Percentiles rank a stretch among this genome's conserved stretches.
Conservation (phyloP, 2,888 invertebrate species). For the Poecilobothrus nobilitatus region DNA sequence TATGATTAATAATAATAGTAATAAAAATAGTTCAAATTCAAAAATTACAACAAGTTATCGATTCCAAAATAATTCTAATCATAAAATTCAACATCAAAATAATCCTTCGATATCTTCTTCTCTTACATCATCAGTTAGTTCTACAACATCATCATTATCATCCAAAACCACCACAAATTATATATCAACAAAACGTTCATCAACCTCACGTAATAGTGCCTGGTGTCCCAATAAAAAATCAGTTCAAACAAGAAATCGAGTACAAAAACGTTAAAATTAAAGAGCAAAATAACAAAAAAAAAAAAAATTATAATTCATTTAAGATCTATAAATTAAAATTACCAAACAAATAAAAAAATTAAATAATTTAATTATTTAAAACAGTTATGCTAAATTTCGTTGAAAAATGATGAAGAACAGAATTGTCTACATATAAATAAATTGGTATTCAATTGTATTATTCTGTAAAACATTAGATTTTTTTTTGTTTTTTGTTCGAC, state of each 20-base stretch:
- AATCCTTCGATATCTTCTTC: constrained; percentile 8
- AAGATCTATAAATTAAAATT: not conserved
- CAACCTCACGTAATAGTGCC: constrained; percentile 27
- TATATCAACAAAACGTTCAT: constrained; percentile 19
- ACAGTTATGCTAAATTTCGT: no score
- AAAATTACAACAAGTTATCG: not conserved
- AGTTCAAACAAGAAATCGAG: constrained; percentile 27
- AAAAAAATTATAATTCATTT: not conserved
- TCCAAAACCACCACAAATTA: constrained; percentile 11
- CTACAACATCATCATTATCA: constrained; percentile 9
- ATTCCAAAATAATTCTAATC: not conserved
- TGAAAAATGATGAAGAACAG: no score
- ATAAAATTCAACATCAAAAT: constrained; percentile 8
- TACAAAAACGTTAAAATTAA: constrained; percentile 30
- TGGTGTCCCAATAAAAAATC: constrained; percentile 28
- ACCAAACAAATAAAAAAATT: not conserved
- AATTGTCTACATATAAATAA: no score
- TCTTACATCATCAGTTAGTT: not conserved
- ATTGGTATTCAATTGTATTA: no score
- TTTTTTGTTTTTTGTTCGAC: no score
- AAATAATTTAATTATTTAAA: no score
- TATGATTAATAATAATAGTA: no score
- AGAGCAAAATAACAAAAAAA: constrained; percentile 16
- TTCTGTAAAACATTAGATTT: no score
- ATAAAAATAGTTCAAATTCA: not conserved